Base-by-base conservation (phyloP, 2,113 vertebrate genomes). In the Sander lucioperca region DNA sequence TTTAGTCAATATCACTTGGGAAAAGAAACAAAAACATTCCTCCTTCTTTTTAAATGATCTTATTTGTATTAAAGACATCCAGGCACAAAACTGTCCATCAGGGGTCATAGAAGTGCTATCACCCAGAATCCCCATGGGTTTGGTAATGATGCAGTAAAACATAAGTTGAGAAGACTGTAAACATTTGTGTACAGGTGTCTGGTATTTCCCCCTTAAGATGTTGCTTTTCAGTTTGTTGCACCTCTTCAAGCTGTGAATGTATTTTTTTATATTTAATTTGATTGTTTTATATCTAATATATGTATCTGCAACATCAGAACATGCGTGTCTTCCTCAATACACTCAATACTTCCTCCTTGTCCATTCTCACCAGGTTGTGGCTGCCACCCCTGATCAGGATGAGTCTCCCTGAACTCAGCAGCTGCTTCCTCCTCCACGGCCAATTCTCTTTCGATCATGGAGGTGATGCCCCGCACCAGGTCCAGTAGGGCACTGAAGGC, bases 401-500 rank as follows among this genome's bases (percentile, higher is more conserved):
- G 48, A 79, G 91, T 50, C 77, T 92, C 91, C 95, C 96, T 68
- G 89, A 50, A 85, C 82, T 70, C 68, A 19, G 94, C 91, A 2
- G 88, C 94, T 39, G 77, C 83, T 63, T 88, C 92, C 91, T 97
- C 96, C 86, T 94, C 94, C 11, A 89, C 79, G 65, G 95, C 94
- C 71, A 99, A 50, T 70, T 99, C 98, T 86, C 95, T 96, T 94
- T 99, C 98, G 18, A 99, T 99, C 97, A 99, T 98, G 45, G 95
- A 93, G 58, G 98, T 99, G 89, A 99, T 99, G 80, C 98, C 98
- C 80, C 98, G 95, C 56, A 99, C 98, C 85, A 99, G 97, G 94
- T 99, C 98, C 62, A 99, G 90, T 68, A 99, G 95, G 82, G 97
- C 99, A 19, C 98, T 97, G 92, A 99, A 99, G 68, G 98, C 98